Base-by-base conservation (phyloP, 2,797 vertebrate species). In the Strix occidentalis region DNA sequence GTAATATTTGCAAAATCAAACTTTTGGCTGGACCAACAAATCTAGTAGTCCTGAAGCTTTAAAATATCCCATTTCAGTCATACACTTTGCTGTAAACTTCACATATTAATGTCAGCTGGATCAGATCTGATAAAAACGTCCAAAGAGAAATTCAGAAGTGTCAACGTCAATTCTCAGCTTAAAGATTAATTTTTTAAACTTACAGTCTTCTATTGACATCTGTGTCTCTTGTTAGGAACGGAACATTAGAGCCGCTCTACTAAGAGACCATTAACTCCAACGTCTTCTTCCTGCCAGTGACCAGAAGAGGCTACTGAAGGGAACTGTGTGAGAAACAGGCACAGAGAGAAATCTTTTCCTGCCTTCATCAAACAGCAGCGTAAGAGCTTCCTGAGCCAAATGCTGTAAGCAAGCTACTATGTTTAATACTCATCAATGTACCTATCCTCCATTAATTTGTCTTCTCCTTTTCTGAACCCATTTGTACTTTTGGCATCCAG, bases 401-500 rank as follows among this genome's bases (percentile, higher is more conserved):
- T 0, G 6, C 33, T 78, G n/a, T 39, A 25, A 96, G 63, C 63
- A 53, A 82, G 48, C 66, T 74, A 33, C 91, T 87, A 13, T 71
- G 87, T 71, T 89, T 92, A 80, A 72, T 86, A 28, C 43, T 92
- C 75, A 64, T 90, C 86, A 83, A 50, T 63, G 89, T 75, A 78
- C 89, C 84, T 84, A 84, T 96, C 50, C 16, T 89, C 76, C 65
- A 61, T 78, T 93, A 95, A 94, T 91, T 93, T 94, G 39, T 92
- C 86, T 90, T 92, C 63, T 96, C 63, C 64, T 87, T 86, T 90
- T 96, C 83, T 96, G 79, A 95, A 84, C 69, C 39, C 41, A 24
- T 92, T 94, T 95, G 90, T 72, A 89, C 9, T 97, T 95, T 84
- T 96, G 96, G 95, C 96, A 96, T 95, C 72, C 68, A 77, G 39